Evolutionary conservation across 2,888 invertebrate species (phyloP).

Genomic region (Sinelater perroti): DNA sequence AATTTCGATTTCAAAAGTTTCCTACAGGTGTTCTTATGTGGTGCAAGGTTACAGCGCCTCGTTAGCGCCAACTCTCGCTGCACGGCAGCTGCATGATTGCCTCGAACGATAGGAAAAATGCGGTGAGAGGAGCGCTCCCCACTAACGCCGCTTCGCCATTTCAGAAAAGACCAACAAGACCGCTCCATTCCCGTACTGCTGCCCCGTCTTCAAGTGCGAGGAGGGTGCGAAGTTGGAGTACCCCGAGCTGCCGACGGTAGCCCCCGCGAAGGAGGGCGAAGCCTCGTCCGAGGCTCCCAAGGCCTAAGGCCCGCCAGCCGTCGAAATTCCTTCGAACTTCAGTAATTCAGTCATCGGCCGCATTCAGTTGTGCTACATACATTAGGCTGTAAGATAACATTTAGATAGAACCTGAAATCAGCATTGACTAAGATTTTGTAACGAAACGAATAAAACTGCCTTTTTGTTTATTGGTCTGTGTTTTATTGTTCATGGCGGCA

Average conservation of each 20-base stretch:
- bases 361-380: constrained; percentile 2
- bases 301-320: constrained; percentile 15
- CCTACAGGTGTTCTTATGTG: no score
- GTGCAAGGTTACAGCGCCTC: neutral
- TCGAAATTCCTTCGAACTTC: neutral
- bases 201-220: constrained; percentile 86
- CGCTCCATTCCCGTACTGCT: constrained; percentile 86
- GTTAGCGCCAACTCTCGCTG: no score
- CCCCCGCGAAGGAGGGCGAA: constrained; percentile 56
- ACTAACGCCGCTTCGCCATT: no score
- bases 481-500: no score
- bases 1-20: no score
- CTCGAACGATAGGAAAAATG: neutral
- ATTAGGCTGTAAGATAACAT: neutral
- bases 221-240: constrained; percentile 85
- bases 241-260: constrained; percentile 75
- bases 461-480: constrained; percentile 3
- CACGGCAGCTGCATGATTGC: no score
- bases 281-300: constrained; percentile 23
- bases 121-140: constrained; percentile 1
- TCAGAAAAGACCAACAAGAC: constrained; percentile 89
- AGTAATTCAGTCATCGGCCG: neutral
- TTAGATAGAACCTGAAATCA: no score
- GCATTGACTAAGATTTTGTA: constrained; percentile 1
- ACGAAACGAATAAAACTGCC: constrained; percentile 14